Evolutionary conservation across 2,113 vertebrate species (phyloP).

Genomic region (Acanthochromis polyacanthus): DNA sequence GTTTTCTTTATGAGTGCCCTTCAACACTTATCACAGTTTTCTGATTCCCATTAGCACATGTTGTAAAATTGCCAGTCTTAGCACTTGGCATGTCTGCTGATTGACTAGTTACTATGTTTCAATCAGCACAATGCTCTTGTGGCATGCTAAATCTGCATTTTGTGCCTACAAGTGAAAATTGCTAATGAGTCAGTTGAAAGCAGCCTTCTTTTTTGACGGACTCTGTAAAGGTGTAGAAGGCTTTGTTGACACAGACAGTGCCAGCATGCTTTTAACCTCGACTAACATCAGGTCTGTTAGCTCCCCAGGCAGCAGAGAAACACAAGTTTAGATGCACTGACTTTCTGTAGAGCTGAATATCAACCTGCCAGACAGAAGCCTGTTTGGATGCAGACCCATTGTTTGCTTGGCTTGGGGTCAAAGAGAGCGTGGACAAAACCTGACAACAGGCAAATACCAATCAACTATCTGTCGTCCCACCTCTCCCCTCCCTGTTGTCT

Average conservation of each 20-base stretch:
- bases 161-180: slow-evolving; percentile 6
- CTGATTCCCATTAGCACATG: background rate
- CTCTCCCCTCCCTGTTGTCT: slow-evolving; percentile 25
- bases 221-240: background rate
- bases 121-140: background rate
- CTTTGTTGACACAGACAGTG: slow-evolving; percentile 19
- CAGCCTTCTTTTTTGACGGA: background rate
- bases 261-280: slow-evolving; percentile 32
- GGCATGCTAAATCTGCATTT: background rate
- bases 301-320: slow-evolving; percentile 10
- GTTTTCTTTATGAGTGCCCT: background rate
- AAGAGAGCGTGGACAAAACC: slow-evolving; percentile 13
- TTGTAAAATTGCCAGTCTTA: background rate
- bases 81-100: background rate
- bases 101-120: background rate
- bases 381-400: slow-evolving; percentile 31
- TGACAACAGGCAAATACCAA: slow-evolving; percentile 36
- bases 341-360: slow-evolving; percentile 9
- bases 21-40: background rate
- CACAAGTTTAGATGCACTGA: slow-evolving; percentile 23
- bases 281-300: slow-evolving; percentile 4
- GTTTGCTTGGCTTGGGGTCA: slow-evolving; percentile 36
- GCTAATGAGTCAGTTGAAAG: background rate
- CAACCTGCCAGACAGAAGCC: background rate
- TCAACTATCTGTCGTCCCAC: slow-evolving; percentile 7